Evolutionary conservation across 2,888 invertebrate species (phyloP).

Genomic region (Eilema depressum): DNA sequence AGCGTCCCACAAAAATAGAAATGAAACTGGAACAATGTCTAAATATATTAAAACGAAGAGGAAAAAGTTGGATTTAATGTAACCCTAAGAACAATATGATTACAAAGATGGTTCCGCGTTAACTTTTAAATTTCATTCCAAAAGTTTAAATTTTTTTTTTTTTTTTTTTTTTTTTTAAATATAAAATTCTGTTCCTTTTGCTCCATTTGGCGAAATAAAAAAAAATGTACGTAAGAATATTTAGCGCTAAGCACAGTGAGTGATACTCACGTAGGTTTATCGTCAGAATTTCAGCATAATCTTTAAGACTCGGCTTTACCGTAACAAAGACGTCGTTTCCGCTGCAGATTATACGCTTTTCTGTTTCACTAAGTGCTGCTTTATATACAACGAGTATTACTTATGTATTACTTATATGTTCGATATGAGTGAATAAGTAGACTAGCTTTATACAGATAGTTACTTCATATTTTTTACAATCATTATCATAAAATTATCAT

Average conservation of each 20-base stretch:
- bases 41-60: neutral
- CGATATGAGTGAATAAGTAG: conserved; percentile 1
- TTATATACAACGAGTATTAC: conserved; percentile 24
- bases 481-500: neutral
- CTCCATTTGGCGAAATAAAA: conserved; percentile 15
- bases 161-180: no score
- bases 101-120: neutral
- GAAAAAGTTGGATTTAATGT: neutral
- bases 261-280: conserved; percentile 52
- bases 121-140: conserved; percentile 1
- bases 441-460: neutral
- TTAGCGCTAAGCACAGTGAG: conserved; percentile 33
- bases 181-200: neutral
- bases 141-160: no score
- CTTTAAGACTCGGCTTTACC: conserved; percentile 57
- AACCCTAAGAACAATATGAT: neutral
- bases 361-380: conserved; percentile 36
- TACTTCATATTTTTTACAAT: neutral
- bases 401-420: conserved; percentile 10
- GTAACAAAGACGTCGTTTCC: conserved; percentile 61
- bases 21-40: neutral
- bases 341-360: conserved; percentile 55
- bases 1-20: conserved; percentile 21
- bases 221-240: conserved; percentile 32
- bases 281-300: conserved; percentile 58